Base-by-base conservation (phyloP, 2,888 invertebrate species). In the Lochmaea crataegi region DNA sequence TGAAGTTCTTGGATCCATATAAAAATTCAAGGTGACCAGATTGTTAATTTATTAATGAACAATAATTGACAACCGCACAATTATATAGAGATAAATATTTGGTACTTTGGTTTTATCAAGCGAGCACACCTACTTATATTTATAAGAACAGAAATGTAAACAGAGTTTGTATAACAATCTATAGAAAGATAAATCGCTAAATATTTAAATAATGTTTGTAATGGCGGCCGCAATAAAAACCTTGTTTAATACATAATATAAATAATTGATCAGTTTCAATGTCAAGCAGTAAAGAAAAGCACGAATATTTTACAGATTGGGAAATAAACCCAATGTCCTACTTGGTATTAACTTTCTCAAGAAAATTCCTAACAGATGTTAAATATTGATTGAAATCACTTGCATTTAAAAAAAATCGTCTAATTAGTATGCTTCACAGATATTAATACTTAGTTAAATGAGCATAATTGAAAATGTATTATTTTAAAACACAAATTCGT, bases 241-340 rank as follows among this genome's bases (percentile, higher is more conserved):
- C 72, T 75, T 69, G 77, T 78, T 78, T 76, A 80, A 80, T 77
- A 77, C 68, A 72, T 70, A 78, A 77, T 77, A 74, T 76, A 76
- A 78, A 79, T 80, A 81, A 81, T 81, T 81, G 80, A 80, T 80
- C 77, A 79, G 78, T 82, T 83, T 84, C 84, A 84, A 84, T 85
- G 84, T 84, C 84, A 84, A 79, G 76, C 73, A 76, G 77, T 78
- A 78, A 66, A 75, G 79, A 79, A 75, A 79, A 78, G 78, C 80
- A 80, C 77, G 77, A 79, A 80, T 80, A 77, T 78, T 80, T 78
- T 79, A 71, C 74, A 77, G 78, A 81, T 82, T 82, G 80, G 80
- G 81, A 83, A 84, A 85, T 82, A 80, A 81, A 80, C 56, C 80
- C 76, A 76, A 53, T 84, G 83, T 82, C 84, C 84, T 83, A 85